Evolutionary conservation across 35 echinoderm and acorn worm species (phyloP).

Genomic region (Lytechinus variegatus): DNA sequence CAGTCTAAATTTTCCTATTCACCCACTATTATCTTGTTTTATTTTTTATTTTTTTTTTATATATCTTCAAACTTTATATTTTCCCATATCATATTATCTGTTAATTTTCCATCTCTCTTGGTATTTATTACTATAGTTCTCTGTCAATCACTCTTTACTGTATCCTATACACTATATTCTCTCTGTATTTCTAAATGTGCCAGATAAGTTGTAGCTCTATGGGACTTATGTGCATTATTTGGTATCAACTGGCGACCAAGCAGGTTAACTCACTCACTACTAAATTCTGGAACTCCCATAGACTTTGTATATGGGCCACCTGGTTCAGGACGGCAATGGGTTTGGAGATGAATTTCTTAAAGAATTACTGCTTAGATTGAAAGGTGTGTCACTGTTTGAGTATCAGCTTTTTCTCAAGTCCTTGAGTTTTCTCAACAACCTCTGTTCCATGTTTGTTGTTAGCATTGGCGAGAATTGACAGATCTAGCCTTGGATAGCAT

Average conservation of each 20-base stretch:
- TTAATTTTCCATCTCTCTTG: not conserved
- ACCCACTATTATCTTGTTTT: not conserved
- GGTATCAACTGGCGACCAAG: no score
- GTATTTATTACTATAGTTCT: no score
- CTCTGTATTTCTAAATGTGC: not conserved
- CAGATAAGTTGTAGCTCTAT: not conserved
- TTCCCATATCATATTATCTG: not conserved
- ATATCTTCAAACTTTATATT: not conserved
- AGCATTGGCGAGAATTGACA: not conserved
- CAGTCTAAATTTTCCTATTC: not conserved
- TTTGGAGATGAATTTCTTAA: no score
- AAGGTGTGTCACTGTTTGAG: not conserved
- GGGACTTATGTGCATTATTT: not conserved
- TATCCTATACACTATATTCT: not conserved
- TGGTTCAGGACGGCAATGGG: no score
- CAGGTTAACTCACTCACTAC: no score
- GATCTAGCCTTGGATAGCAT: not conserved
- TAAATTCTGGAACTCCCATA: no score
- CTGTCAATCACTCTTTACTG: no score
- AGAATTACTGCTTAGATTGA: not conserved
- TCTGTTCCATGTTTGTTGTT: not conserved
- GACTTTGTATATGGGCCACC: no score
- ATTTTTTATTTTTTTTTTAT: not conserved
- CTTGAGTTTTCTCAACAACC: not conserved
- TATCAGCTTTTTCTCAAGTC: slow-evolving; percentile 1